A percentile compares a stretch with the other conserved stretches of the same genome.
phyloP scores from a whole-genome alignment of 2,888 invertebrate genomes.

The Sipha maydis region DNA sequence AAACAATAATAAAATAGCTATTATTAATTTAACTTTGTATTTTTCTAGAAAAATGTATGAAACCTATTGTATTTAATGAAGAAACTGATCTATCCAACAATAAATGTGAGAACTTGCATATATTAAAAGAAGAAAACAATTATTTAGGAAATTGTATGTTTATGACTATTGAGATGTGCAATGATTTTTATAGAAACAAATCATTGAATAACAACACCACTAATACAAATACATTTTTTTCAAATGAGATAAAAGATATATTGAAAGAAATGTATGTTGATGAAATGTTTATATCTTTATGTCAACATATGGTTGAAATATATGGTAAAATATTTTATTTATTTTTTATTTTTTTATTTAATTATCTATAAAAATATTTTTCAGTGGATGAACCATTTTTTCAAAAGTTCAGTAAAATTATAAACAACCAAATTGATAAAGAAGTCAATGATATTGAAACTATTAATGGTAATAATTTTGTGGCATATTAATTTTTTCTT shows the following conservation, averaged over 20 bases:
- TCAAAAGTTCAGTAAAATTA: neutral
- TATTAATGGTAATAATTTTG: neutral
- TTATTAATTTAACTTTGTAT: neutral
- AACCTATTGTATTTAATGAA: neutral
- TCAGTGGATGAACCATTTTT: neutral
- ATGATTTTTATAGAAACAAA: conserved; percentile 16
- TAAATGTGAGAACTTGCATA: neutral
- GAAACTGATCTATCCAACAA: neutral
- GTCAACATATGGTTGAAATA: conserved; percentile 25
- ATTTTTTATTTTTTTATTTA: neutral
- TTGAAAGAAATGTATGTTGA: conserved; percentile 49
- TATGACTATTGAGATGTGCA: conserved; percentile 17
- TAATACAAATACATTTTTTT: conserved; percentile 11
- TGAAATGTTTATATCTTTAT: conserved; percentile 8
- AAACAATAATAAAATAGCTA: no score
- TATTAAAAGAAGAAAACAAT: neutral
- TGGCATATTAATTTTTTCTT: neutral
- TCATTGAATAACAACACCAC: neutral
- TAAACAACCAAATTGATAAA: neutral
- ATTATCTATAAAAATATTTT: neutral
- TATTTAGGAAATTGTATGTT: neutral
- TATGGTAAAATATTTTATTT: conserved; percentile 15
- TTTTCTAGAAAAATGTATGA: neutral
- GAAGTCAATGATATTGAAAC: neutral
- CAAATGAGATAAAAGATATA: conserved; percentile 37